These are phyloP conservation scores for Callyntrura guangdongensis DNA, from an alignment of 2,888 invertebrate genomes.

Conservation along the genomic window DNA sequence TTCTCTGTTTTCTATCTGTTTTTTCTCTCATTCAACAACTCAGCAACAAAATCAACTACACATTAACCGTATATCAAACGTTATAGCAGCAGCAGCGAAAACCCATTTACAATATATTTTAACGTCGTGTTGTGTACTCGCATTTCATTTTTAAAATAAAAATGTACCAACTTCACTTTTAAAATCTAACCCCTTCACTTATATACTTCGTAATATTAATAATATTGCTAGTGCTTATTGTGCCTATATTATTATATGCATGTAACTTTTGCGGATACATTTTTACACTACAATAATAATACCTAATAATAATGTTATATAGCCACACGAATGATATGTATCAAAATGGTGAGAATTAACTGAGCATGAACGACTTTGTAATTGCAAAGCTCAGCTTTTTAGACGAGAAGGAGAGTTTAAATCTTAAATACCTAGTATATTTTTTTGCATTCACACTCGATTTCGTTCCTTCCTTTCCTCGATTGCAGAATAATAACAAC, in stretches of 20 bases:
- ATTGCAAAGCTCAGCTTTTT: slow-evolving; percentile 31
- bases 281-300: slow-evolving; percentile 10
- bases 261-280: slow-evolving; percentile 15
- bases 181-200: slow-evolving; percentile 10
- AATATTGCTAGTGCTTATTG: not conserved
- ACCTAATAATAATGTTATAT: slow-evolving; percentile 23
- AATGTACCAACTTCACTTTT: not conserved
- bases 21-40: slow-evolving; percentile 39
- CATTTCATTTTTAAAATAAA: not conserved
- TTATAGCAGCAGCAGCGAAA: not conserved
- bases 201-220: not conserved
- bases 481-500: slow-evolving; percentile 52
- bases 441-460: slow-evolving; percentile 56
- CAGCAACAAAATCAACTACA: slow-evolving; percentile 4
- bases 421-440: too few relatives aligned
- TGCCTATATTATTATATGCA: not conserved
- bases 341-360: slow-evolving; percentile 50
- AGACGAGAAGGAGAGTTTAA: slow-evolving; percentile 30
- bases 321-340: slow-evolving; percentile 6
- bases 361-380: slow-evolving; percentile 58
- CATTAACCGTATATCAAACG: not conserved
- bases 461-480: slow-evolving; percentile 65
- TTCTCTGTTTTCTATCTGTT: slow-evolving; percentile 22
- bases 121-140: not conserved
- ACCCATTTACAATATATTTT: not conserved